Percentiles rank a stretch among this genome's conserved stretches.
phyloP scores from a whole-genome alignment of 92 coral and sea anemone species.

The Parazoanthus darwini region DNA sequence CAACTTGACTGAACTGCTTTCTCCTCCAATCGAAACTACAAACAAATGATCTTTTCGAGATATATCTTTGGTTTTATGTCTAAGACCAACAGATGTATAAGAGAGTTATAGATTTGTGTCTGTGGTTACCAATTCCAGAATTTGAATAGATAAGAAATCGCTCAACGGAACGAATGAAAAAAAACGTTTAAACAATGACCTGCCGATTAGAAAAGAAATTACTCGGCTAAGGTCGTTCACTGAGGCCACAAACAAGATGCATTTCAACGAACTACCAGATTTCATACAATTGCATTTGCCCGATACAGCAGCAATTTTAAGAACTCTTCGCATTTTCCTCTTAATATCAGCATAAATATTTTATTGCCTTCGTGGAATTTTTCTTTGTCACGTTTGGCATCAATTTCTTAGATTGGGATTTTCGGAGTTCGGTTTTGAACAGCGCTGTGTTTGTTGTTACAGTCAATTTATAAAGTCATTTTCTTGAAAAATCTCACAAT shows the following conservation, averaged over 20 bases:
- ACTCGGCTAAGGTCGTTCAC: no score
- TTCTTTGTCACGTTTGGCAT: background rate
- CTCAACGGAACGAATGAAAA: background rate
- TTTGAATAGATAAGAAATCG: slow-evolving; percentile 8
- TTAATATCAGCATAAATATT: background rate
- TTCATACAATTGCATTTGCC: background rate
- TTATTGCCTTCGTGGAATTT: background rate
- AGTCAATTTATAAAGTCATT: background rate
- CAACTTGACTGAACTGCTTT: background rate
- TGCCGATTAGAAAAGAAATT: background rate
- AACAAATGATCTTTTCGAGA: slow-evolving; percentile 1
- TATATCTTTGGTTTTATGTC: slow-evolving; percentile 1
- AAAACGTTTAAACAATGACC: background rate
- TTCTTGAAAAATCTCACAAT: background rate
- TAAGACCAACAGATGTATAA: slow-evolving; percentile 13
- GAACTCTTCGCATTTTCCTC: background rate
- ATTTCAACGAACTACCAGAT: background rate
- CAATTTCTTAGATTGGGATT: background rate
- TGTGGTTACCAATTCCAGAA: background rate
- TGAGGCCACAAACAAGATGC: background rate
- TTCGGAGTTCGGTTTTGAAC: background rate
- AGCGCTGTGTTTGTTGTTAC: background rate
- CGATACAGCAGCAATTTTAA: background rate
- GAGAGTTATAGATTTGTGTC: background rate
- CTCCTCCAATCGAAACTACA: background rate